A percentile compares a stretch with the other conserved stretches of the same genome.
These are phyloP conservation scores for Excalfactoria chinensis DNA, from an alignment of 2,113 vertebrate genomes.

Conservation along the genomic window DNA sequence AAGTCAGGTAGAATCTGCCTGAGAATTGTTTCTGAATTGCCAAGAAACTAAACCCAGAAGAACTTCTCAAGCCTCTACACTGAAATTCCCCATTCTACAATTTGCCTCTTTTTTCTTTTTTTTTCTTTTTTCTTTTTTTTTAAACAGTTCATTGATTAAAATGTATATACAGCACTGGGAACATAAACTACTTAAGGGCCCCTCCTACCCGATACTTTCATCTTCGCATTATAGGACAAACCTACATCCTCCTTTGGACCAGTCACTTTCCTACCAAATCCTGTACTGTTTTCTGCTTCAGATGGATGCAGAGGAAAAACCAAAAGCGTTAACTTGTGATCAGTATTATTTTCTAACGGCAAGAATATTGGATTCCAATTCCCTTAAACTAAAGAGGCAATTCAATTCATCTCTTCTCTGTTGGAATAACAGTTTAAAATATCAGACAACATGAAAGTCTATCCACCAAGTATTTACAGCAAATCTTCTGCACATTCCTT, in stretches of 20 bases:
- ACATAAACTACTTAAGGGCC: not conserved
- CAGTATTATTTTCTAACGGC: not conserved
- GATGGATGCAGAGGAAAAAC: not conserved
- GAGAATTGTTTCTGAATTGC: not conserved
- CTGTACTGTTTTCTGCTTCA: not conserved
- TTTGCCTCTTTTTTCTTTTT: not conserved
- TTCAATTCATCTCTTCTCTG: not conserved
- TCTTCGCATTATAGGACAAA: not conserved
- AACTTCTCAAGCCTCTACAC: not conserved
- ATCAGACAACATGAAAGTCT: not conserved
- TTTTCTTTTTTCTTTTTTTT: not conserved
- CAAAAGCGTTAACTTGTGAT: not conserved
- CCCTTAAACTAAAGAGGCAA: not conserved
- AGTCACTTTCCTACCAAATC: not conserved
- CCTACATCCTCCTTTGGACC: not conserved
- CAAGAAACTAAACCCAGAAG: not conserved
- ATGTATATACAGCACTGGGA: not conserved
- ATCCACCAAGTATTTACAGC: not conserved
- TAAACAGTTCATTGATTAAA: not conserved
- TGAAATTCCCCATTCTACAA: not conserved
- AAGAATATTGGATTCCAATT: not conserved
- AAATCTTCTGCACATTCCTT: not conserved
- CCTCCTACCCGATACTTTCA: accelerated
- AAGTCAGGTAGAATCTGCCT: not conserved
- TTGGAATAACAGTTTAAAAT: not conserved